Percentiles rank a stretch among this genome's conserved stretches.
Conservation (phyloP, 2,113 vertebrate genomes). For the Sciurus niger region DNA sequence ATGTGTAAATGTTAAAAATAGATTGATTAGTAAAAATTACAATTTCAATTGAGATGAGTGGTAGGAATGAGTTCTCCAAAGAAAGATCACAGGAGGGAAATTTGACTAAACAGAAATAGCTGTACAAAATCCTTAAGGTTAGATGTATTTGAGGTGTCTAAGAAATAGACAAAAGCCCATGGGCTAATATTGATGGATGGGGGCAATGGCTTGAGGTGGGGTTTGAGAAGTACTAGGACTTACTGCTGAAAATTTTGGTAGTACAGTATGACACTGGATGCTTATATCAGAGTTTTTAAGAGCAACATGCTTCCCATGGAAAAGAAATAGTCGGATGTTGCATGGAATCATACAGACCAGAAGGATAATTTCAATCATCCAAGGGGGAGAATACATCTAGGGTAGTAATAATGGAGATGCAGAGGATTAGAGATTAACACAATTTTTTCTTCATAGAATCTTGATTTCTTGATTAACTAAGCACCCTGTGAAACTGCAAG, state of each 20-base stretch:
- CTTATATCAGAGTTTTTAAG: background rate
- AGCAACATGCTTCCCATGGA: background rate
- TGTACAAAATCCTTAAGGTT: background rate
- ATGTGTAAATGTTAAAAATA: background rate
- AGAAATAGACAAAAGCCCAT: background rate
- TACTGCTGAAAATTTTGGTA: background rate
- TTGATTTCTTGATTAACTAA: background rate
- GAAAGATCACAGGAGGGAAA: background rate
- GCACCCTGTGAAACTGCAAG: background rate
- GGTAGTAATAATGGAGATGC: background rate
- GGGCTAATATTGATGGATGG: background rate
- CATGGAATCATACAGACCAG: background rate
- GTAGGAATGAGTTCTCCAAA: background rate
- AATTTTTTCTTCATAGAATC: background rate
- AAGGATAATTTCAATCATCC: background rate
- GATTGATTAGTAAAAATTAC: background rate
- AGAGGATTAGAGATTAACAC: background rate
- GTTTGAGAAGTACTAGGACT: background rate
- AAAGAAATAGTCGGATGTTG: background rate
- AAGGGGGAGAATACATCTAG: background rate
- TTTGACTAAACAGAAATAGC: background rate
- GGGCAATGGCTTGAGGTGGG: too few species aligned
- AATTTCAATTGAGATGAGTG: background rate
- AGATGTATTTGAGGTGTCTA: background rate
- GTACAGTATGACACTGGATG: rapidly evolving